Conservation (phyloP, 2,888 invertebrate species). For the Drosophila hamatofila region DNA sequence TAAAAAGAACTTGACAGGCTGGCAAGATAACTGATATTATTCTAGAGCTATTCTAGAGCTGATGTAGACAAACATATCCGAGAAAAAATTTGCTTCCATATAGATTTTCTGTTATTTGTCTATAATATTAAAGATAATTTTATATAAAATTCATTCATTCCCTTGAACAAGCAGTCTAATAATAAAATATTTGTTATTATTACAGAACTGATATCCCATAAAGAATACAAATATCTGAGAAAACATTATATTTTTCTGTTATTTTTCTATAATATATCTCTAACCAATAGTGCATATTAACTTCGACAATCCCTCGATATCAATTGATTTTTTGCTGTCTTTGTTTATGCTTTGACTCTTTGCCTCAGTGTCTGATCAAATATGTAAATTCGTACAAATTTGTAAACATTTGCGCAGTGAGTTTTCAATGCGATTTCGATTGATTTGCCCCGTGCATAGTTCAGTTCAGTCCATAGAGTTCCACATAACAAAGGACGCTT, state of each 20-base stretch:
- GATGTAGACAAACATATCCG: no score
- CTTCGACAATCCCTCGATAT: neutral
- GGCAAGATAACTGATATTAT: no score
- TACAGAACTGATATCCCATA: no score
- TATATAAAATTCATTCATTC: no score
- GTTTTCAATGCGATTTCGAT: conserved; percentile 36
- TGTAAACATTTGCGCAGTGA: conserved; percentile 54
- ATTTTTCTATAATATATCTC: neutral
- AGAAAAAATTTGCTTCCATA: no score
- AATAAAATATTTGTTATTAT: no score
- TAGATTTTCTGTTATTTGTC: no score
- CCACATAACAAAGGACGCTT: conserved; percentile 64
- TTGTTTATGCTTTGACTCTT: conserved; percentile 26
- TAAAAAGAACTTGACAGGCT: no score
- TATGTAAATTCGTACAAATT: conserved; percentile 63
- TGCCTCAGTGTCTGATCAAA: conserved; percentile 48
- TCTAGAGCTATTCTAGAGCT: no score
- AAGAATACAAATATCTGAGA: no score
- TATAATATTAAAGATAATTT: no score
- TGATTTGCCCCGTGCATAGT: conserved; percentile 34
- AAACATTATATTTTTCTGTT: neutral
- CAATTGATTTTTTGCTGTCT: conserved; percentile 5
- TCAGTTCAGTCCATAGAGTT: conserved; percentile 12
- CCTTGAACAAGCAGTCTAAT: no score
- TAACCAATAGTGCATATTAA: neutral